Percentiles rank a stretch among this genome's conserved stretches.
These are phyloP conservation scores for Bombylius discolor DNA, from an alignment of 2,888 invertebrate genomes.

Conservation along the genomic window DNA sequence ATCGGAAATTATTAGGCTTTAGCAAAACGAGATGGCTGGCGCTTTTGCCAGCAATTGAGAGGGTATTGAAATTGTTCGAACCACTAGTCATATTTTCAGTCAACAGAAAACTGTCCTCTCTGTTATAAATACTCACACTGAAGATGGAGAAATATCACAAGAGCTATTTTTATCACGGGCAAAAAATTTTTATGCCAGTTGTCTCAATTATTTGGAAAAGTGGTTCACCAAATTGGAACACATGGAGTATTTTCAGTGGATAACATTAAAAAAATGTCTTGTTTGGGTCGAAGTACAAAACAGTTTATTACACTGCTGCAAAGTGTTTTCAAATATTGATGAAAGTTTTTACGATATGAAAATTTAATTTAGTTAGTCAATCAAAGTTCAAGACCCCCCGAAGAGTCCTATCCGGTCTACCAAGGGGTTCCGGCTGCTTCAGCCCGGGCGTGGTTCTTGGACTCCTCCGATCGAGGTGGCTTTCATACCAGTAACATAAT, in stretches of 20 bases:
- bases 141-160: not conserved
- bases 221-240: conserved; percentile 1
- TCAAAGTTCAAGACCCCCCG: too few relatives aligned
- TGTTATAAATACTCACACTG: not conserved
- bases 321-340: too few relatives aligned
- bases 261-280: not conserved
- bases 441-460: too few relatives aligned
- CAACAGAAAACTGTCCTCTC: conserved; percentile 1
- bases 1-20: conserved; percentile 2
- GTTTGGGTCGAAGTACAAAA: conserved; percentile 2
- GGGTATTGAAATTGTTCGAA: conserved; percentile 1
- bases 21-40: conserved; percentile 6
- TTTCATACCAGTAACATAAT: too few relatives aligned
- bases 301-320: too few relatives aligned
- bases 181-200: conserved; percentile 1
- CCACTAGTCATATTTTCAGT: conserved; percentile 4
- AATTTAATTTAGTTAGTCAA: too few relatives aligned
- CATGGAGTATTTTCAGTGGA: conserved; percentile 3
- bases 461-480: too few relatives aligned
- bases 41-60: conserved; percentile 2
- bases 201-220: conserved; percentile 4
- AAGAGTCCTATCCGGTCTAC: too few relatives aligned
- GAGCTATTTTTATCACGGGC: not conserved
- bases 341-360: too few relatives aligned
- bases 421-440: too few relatives aligned